Evolutionary conservation across 1,140 invertebrate species (phyloP).

Genomic region (Ceratoteleas bidentatus): DNA sequence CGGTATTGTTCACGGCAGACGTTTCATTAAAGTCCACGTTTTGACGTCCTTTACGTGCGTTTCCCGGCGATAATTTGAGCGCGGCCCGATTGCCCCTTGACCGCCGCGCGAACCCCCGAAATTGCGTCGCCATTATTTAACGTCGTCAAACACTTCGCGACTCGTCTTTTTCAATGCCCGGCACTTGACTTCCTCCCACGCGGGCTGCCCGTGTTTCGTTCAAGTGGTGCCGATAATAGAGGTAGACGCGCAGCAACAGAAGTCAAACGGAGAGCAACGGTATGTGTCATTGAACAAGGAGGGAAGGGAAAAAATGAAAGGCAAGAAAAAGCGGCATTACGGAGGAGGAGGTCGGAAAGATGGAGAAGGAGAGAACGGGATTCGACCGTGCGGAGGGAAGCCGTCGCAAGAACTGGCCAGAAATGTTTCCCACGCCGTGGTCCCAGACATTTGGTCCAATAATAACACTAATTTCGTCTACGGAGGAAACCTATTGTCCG

Average conservation of each 20-base stretch:
- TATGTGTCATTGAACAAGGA: slow-evolving; percentile 36
- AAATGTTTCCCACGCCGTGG: slow-evolving; percentile 76
- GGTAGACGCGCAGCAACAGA: slow-evolving; percentile 28
- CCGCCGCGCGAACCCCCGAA: slow-evolving; percentile 3
- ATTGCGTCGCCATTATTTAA: slow-evolving; percentile 21
- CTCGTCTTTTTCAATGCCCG: slow-evolving; percentile 1
- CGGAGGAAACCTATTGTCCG: slow-evolving; percentile 79
- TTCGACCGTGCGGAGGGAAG: slow-evolving; percentile 33
- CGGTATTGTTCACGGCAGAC: slow-evolving; percentile 53
- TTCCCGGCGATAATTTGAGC: slow-evolving; percentile 31
- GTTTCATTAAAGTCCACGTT: slow-evolving; percentile 57
- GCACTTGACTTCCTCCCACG: slow-evolving; percentile 37
- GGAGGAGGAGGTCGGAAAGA: slow-evolving; percentile 24
- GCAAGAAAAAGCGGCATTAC: slow-evolving; percentile 4
- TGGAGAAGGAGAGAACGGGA: slow-evolving; percentile 47
- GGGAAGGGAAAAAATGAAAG: slow-evolving; percentile 27
- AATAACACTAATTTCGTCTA: slow-evolving; percentile 80
- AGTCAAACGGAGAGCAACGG: slow-evolving; percentile 17
- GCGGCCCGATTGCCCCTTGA: slow-evolving; percentile 20
- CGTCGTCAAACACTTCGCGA: slow-evolving; percentile 7
- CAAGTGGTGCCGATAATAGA: slow-evolving; percentile 39
- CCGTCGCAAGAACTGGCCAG: slow-evolving; percentile 60
- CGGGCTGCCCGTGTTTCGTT: slow-evolving; percentile 10
- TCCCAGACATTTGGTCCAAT: slow-evolving; percentile 80
- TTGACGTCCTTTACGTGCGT: slow-evolving; percentile 30